Percentiles rank a stretch among this genome's conserved stretches.
phyloP scores from a whole-genome alignment of 2,113 vertebrate species.

The Rhinolophus ferrumequinum region DNA sequence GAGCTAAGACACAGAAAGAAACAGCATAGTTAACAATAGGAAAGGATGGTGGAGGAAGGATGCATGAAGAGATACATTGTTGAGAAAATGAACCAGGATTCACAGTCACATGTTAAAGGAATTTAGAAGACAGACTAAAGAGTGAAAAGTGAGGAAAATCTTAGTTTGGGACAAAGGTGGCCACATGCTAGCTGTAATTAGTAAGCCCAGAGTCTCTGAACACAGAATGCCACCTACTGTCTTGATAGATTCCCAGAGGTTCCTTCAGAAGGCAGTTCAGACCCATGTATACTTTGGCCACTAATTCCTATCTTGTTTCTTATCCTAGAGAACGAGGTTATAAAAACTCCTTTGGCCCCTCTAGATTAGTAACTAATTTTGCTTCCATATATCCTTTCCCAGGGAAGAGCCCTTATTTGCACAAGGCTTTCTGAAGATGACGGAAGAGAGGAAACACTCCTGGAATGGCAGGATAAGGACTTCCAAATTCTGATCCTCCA shows the following conservation, averaged over 20 bases:
- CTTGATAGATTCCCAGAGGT: neutral
- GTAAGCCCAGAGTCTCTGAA: neutral
- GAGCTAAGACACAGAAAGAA: neutral
- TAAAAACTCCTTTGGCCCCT: neutral
- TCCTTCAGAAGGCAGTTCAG: neutral
- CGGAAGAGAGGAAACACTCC: neutral
- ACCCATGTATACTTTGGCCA: neutral
- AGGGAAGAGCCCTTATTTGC: neutral
- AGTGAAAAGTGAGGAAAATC: neutral
- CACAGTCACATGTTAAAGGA: neutral
- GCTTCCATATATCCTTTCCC: neutral
- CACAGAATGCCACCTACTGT: neutral
- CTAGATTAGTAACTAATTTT: neutral
- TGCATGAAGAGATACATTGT: neutral
- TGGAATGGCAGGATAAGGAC: neutral
- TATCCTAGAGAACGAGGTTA: neutral
- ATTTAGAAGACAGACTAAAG: neutral
- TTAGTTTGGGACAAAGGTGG: neutral
- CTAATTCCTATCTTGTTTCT: neutral
- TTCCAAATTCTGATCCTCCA: neutral
- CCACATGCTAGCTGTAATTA: neutral
- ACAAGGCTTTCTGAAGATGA: neutral
- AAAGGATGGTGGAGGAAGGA: neutral
- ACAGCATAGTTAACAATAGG: neutral
- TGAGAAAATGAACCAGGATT: neutral